Percentiles rank a stretch among this genome's conserved stretches.
Conservation (phyloP, 2,113 vertebrate species). For the Psittacula cyanocephala region DNA sequence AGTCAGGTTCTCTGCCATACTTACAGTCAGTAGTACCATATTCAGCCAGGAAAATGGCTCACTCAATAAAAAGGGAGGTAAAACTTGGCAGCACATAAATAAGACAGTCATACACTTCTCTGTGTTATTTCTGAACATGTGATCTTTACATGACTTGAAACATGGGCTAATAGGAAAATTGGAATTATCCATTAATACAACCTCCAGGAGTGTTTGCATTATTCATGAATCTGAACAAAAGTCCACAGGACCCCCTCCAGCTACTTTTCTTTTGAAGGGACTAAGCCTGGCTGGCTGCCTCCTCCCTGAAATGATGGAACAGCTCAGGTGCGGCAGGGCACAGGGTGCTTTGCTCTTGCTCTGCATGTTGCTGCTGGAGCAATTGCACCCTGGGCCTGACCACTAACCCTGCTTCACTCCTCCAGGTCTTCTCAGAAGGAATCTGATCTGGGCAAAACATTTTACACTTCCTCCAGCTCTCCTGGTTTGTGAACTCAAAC, state of each 20-base stretch:
- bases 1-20: not conserved
- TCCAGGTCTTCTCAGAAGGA: not conserved
- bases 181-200: not conserved
- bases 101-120: not conserved
- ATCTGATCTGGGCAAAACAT: not conserved
- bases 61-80: not conserved
- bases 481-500: not conserved
- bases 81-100: not conserved
- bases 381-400: not conserved
- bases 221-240: not conserved
- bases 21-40: fast-evolving
- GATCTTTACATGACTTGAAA: not conserved
- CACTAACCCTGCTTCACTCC: not conserved
- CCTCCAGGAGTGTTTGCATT: not conserved
- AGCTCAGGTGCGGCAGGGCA: no score
- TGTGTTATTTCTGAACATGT: slow-evolving; percentile 31
- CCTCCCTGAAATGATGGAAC: fast-evolving
- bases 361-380: not conserved
- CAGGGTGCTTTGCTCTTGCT: fast-evolving
- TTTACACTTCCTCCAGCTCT: not conserved
- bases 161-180: not conserved
- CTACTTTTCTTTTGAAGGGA: not conserved
- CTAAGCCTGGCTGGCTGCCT: not conserved
- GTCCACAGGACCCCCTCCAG: not conserved
- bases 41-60: not conserved